phyloP scores from a whole-genome alignment of 2,113 vertebrate genomes.

The Neotoma lepida region DNA sequence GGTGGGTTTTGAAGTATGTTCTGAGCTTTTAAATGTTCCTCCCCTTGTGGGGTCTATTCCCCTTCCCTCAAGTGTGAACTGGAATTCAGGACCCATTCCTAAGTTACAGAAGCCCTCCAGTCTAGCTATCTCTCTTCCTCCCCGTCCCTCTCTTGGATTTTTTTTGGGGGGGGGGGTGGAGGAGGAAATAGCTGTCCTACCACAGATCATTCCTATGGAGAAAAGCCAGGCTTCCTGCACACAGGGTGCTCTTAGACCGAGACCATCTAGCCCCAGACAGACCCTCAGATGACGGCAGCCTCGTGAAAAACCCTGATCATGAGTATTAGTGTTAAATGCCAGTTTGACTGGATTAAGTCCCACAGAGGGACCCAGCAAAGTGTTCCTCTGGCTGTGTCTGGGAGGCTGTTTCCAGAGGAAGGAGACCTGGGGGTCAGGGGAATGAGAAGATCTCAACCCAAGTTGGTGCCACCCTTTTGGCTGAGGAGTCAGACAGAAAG shows the following conservation, averaged over 20 bases:
- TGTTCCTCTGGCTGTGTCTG: neutral
- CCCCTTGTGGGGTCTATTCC: neutral
- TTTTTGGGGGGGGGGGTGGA: neutral
- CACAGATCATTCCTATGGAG: neutral
- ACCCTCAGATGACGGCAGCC: neutral
- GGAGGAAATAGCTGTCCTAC: neutral
- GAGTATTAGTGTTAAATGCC: neutral
- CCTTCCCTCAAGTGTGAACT: neutral
- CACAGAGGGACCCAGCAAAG: too few relatives aligned
- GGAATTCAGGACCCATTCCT: neutral
- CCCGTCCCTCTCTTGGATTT: neutral
- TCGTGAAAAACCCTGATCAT: neutral
- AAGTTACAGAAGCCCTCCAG: neutral
- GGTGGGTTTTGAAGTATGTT: neutral
- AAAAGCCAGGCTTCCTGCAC: neutral
- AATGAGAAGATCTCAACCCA: neutral
- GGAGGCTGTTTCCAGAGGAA: neutral
- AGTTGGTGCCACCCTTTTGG: neutral
- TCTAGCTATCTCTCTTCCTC: too few relatives aligned
- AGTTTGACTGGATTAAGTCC: neutral
- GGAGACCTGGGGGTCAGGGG: neutral
- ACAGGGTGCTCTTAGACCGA: neutral
- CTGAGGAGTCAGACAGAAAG: neutral
- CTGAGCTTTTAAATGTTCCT: neutral
- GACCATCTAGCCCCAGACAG: neutral